Evolutionary conservation across 2,113 vertebrate species (phyloP), one percentile per base, ranked within the genome.

Genomic region (Aythya baeri): DNA sequence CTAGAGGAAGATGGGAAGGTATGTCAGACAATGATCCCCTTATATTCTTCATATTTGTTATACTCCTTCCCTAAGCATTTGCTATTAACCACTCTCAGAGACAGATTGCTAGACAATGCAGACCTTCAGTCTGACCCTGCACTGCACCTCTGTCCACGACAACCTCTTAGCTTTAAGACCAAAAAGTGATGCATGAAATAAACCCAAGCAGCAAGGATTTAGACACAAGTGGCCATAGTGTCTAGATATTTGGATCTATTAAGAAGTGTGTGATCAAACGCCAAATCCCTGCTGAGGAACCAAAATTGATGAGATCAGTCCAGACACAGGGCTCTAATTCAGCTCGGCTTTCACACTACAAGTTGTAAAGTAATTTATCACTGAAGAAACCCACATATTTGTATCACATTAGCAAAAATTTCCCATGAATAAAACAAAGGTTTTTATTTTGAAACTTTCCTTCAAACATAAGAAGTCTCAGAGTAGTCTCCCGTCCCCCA

Each of bases 281-380:
- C 92, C 88, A 93, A 94, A 81, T 80, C 58, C 87, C 92, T 94
- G 87, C 93, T 96, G 91, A 89, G 89, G 78, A 92, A 86, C 83
- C 68, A 96, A 93, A 96, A 94, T 87, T 94, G 89, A 95, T 91
- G 90, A 95, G 90, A 92, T 54, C 84, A 66, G 83, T 75, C 92
- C 91, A 93, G 92, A 94, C 92, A 96, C 0, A 88, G 73, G 77
- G 80, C 63, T 93, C 84, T 89, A 81, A 88, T 91, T 94, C 89
- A 90, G 92, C 77, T 94, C 57, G 1, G 62, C 85, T 96, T 96
- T 94, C 97, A 95, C 93, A 91, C 89, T 78, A 71, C 52, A 79
- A 94, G 85, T 76, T 90, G 66, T 84, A 95, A 96, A 96, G 90
- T 67, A 94, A 96, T 96, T 93, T 84, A 94, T 95, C 92, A 93